Evolutionary conservation across 2,113 vertebrate species (phyloP), one percentile per base, ranked within the genome.

Genomic region (Albula glossodonta): DNA sequence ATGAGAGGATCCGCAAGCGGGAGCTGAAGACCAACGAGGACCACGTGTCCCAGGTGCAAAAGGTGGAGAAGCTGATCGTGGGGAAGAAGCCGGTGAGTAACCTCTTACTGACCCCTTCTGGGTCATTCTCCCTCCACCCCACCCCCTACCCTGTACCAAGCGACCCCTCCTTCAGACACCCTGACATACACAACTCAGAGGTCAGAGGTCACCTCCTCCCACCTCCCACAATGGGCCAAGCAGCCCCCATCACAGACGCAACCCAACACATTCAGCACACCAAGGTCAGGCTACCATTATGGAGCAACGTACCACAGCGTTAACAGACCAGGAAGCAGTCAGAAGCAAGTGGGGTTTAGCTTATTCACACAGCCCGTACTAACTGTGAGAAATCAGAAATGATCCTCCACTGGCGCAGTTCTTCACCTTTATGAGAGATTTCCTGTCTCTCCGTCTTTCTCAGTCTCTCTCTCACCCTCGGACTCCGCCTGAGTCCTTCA

Each of bases 1-100:
- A 99, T 0, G 98, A 99, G 91, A 94, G 98, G 82, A 99, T 99
- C 91, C 97, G 96, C 78, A 99, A 98, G 88, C 96, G 97, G 5
- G 98, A 99, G 88, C 96, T 99, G 86, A 98, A 97, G 91, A 99
- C 98, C 12, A 99, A 97, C 0, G 98, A 99, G 93, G 98, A 99
- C 94, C 98, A 99, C 0, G 98, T 99, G 83, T 99, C 98, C 13
- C 98, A 99, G 89, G 98, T 99, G 90, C 98, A 99, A 94, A 99
- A 99, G 92, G 98, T 99, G 90, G 98, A 99, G 90, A 98, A 99
- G 87, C 97, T 99, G 89, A 99, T 99, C 3, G 98, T 99, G 84
- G 98, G 98, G 57, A 99, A 99, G 91, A 99, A 99, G 92, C 98
- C 97, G 78, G 98, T 99, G 93, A 88, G 97, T 94, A 22, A 31